Evolutionary conservation across 2,888 invertebrate genomes (phyloP).

Genomic region (Adineta ricciae): DNA sequence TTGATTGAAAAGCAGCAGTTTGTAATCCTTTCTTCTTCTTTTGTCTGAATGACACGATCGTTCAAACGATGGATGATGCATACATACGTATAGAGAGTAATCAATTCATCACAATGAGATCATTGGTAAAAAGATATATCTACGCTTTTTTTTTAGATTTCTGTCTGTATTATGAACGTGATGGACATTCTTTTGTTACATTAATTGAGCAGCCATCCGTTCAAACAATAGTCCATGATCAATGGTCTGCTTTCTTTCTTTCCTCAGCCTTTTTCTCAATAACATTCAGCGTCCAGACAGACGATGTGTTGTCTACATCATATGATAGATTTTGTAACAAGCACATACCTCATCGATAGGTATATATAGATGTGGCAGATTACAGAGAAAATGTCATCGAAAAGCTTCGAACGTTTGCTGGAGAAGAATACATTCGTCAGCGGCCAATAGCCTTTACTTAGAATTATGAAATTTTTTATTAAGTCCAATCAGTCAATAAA

Average conservation of each 20-base stretch:
- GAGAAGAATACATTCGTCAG: not conserved
- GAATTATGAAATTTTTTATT: not conserved
- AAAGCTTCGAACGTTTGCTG: not conserved
- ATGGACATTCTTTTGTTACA: not conserved
- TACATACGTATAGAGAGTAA: not conserved
- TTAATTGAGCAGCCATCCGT: not conserved
- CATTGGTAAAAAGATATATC: slow-evolving; percentile 5
- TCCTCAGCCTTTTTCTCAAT: not conserved
- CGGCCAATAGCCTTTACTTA: not conserved
- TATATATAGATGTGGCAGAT: not conserved
- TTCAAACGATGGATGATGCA: not conserved
- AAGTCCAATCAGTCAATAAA: not conserved
- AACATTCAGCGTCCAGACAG: not conserved
- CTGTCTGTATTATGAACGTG: not conserved
- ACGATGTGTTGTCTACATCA: slow-evolving; percentile 1
- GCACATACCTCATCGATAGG: not conserved
- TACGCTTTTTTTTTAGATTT: not conserved
- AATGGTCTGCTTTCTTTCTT: not conserved
- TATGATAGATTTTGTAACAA: not conserved
- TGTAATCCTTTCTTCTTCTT: not conserved
- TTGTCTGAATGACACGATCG: not conserved
- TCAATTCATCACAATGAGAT: not conserved
- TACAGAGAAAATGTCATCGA: slow-evolving; percentile 1
- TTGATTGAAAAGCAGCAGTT: not conserved
- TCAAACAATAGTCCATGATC: not conserved